Conservation (phyloP, 1,140 invertebrate genomes). For the Mercenaria mercenaria region DNA sequence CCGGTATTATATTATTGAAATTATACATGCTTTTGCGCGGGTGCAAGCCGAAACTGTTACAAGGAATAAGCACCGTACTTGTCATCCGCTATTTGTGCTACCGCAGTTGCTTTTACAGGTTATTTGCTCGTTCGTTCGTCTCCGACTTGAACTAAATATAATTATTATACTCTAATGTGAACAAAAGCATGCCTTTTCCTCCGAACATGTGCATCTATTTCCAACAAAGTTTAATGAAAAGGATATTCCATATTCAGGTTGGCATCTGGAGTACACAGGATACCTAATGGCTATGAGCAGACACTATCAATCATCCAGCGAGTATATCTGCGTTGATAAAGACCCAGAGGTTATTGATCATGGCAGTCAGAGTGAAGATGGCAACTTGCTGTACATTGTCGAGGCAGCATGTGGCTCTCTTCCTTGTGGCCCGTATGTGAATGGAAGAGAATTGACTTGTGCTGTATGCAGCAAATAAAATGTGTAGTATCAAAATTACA, state of each 20-base stretch:
- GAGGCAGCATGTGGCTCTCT: slow-evolving; percentile 64
- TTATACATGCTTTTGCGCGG: no score
- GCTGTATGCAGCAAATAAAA: slow-evolving; percentile 13
- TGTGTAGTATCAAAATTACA: background rate
- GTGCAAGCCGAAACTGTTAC: no score
- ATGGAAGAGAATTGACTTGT: slow-evolving; percentile 26
- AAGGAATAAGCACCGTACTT: no score
- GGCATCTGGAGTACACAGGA: slow-evolving; percentile 63
- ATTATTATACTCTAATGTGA: no score
- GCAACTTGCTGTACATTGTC: slow-evolving; percentile 46
- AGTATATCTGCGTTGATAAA: slow-evolving; percentile 63
- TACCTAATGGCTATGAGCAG: slow-evolving; percentile 64
- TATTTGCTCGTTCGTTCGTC: no score
- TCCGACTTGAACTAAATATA: no score
- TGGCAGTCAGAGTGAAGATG: slow-evolving; percentile 16
- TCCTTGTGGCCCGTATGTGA: background rate
- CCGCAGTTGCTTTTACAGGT: no score
- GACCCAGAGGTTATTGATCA: background rate
- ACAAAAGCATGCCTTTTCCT: no score
- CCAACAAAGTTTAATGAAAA: no score
- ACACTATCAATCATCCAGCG: background rate
- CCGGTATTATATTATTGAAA: background rate
- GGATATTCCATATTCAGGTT: no score
- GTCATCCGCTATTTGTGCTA: no score
- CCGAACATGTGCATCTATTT: no score